Evolutionary conservation across 2,113 vertebrate genomes (phyloP).

Genomic region (Sialia sialis): DNA sequence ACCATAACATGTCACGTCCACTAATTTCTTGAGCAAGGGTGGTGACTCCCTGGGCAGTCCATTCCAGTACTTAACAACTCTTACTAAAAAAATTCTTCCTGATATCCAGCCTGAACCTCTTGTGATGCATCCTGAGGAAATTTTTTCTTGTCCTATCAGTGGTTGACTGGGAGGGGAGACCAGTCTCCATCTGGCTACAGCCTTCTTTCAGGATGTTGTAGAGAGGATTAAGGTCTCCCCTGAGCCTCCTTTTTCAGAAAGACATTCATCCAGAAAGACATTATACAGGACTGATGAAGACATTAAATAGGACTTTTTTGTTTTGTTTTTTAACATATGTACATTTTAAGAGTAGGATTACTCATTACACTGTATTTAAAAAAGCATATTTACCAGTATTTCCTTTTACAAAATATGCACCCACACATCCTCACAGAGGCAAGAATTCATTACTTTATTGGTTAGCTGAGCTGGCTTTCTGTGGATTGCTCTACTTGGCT

Average conservation of each 20-base stretch:
- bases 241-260: not conserved
- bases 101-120: not conserved
- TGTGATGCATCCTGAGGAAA: accelerated
- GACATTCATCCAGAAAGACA: not conserved
- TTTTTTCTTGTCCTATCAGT: not conserved
- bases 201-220: not conserved
- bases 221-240: not conserved
- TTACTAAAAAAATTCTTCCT: not conserved
- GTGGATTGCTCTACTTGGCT: not conserved
- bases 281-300: not conserved
- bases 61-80: not conserved
- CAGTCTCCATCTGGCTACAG: accelerated
- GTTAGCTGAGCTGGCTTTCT: not conserved
- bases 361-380: not conserved
- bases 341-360: not conserved
- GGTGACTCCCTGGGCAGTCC: too few species aligned
- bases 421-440: not conserved
- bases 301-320: not conserved
- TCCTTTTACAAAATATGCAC: not conserved
- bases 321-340: not conserved
- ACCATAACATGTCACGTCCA: not conserved
- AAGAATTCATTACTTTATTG: not conserved
- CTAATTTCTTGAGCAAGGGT: not conserved
- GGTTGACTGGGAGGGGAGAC: not conserved
- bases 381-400: not conserved